These are phyloP conservation scores for Augochlorella aurata DNA, from an alignment of 2,888 invertebrate species.

Conservation along the genomic window DNA sequence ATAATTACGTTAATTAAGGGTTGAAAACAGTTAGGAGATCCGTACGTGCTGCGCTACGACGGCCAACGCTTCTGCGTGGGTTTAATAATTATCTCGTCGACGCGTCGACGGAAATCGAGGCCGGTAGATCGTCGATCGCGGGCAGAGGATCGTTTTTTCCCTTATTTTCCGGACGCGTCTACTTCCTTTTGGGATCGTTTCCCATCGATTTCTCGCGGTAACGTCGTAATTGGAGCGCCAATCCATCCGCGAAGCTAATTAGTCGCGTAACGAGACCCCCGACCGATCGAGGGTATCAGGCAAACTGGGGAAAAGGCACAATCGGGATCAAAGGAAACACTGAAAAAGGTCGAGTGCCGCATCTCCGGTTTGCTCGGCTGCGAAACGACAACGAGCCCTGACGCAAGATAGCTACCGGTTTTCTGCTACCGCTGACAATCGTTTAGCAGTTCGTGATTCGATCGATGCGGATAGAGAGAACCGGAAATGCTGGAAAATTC, in stretches of 20 bases:
- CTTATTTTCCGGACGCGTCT: not conserved
- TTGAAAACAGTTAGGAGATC: too few species aligned
- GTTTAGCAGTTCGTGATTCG: constrained; percentile 11
- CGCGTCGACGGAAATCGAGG: constrained; percentile 12
- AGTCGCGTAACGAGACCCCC: constrained; percentile 37
- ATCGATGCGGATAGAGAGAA: not conserved
- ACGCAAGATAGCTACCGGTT: not conserved
- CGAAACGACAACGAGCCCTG: not conserved
- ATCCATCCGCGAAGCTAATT: constrained; percentile 42
- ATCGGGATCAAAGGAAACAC: not conserved
- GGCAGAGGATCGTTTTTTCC: constrained; percentile 16
- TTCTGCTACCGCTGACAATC: not conserved
- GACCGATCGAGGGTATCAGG: not conserved
- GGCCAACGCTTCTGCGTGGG: not conserved
- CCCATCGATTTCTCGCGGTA: constrained; percentile 4
- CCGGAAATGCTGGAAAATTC: constrained; percentile 1
- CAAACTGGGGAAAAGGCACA: not conserved
- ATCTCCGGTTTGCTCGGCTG: not conserved
- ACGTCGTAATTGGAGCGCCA: constrained; percentile 41
- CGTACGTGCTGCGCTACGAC: too few species aligned
- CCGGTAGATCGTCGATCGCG: constrained; percentile 21
- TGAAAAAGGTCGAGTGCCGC: constrained; percentile 5
- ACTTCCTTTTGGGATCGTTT: constrained; percentile 1
- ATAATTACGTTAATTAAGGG: too few species aligned
- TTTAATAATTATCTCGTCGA: not conserved